Percentiles rank a stretch among this genome's conserved stretches.
phyloP scores from a whole-genome alignment of 2,888 invertebrate species.

The Tetragonula carbonaria region DNA sequence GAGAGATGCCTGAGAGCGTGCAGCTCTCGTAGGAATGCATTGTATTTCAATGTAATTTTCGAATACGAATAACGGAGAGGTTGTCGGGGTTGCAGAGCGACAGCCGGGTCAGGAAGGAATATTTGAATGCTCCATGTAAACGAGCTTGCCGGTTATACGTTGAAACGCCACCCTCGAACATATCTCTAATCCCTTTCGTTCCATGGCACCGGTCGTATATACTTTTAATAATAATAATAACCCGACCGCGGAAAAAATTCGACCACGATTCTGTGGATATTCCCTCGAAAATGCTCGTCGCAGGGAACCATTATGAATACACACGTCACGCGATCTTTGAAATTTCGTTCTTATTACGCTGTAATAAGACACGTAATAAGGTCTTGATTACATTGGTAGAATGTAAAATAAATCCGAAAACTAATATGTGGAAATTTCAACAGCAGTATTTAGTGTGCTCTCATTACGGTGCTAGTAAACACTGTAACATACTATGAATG shows the following conservation, averaged over 20 bases:
- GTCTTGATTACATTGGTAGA: neutral
- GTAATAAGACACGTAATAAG: neutral
- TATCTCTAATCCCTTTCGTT: conserved; percentile 1
- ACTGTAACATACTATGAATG: too few species aligned
- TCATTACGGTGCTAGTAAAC: too few species aligned
- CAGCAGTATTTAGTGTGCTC: too few species aligned
- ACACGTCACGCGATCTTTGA: neutral
- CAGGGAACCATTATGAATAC: neutral
- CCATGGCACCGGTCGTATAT: neutral
- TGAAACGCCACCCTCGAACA: neutral
- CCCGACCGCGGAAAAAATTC: neutral
- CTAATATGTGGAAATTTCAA: neutral
- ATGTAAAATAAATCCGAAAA: neutral
- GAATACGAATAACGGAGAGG: conserved; percentile 14
- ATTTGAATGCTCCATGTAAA: conserved; percentile 41
- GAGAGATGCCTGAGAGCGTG: conserved; percentile 35
- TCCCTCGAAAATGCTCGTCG: too few species aligned
- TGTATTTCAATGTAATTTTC: conserved; percentile 41
- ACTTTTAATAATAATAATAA: neutral
- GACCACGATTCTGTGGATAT: too few species aligned
- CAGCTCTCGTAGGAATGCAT: conserved; percentile 44
- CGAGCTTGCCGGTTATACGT: conserved; percentile 6
- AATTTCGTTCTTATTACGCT: neutral
- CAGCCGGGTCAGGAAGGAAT: conserved; percentile 39
- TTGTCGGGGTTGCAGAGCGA: conserved; percentile 9